Conservation (phyloP, 2,797 vertebrate species). For the Hydrolagus colliei region DNA sequence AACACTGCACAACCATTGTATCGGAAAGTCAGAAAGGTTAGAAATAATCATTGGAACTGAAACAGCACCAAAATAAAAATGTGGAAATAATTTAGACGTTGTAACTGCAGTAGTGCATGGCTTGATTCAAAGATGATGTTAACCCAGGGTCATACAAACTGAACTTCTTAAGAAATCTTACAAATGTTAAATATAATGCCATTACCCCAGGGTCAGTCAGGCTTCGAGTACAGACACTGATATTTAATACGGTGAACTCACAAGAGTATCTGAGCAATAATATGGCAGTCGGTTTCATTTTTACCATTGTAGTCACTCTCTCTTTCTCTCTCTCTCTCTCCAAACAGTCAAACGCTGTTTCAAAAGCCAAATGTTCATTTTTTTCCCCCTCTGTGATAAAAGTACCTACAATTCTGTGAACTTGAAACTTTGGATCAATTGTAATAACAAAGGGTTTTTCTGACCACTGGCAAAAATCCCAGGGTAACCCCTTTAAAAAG, state of each 20-base stretch:
- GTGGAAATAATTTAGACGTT: conserved; percentile 9
- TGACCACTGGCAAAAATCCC: too few relatives aligned
- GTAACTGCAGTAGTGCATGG: neutral
- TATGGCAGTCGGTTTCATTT: neutral
- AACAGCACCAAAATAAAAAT: neutral
- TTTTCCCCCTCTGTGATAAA: too few relatives aligned
- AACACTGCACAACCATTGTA: neutral
- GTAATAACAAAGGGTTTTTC: too few relatives aligned
- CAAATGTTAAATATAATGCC: neutral
- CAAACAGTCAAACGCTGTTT: too few relatives aligned
- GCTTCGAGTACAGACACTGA: neutral
- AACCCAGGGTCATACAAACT: neutral
- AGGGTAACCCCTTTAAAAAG: too few relatives aligned
- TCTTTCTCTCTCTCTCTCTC: neutral
- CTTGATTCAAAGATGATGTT: neutral
- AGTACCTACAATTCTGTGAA: too few relatives aligned
- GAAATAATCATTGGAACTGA: neutral
- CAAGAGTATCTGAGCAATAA: neutral
- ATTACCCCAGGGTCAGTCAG: neutral
- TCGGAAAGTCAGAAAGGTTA: neutral
- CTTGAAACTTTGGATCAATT: too few relatives aligned
- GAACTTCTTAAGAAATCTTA: neutral
- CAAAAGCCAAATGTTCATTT: too few relatives aligned
- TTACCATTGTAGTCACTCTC: neutral
- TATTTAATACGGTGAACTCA: neutral